Percentiles rank a stretch among this genome's conserved stretches.
Evolutionary conservation across 2,113 vertebrate species (phyloP).

Genomic region (Otolemur garnettii): DNA sequence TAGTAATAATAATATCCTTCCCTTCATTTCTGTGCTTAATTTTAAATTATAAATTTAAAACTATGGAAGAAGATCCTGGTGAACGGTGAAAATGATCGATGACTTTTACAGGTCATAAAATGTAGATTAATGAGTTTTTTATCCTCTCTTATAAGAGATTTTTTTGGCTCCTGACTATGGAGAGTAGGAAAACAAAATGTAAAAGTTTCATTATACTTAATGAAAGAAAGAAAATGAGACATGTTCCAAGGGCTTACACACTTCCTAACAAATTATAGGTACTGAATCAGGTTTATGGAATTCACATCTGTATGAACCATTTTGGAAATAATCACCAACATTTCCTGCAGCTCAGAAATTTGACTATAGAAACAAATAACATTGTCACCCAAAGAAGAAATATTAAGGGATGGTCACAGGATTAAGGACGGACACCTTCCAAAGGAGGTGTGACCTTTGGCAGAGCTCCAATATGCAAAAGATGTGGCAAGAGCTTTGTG

Average conservation of each 20-base stretch:
- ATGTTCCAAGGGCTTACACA: background rate
- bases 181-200: background rate
- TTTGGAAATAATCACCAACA: slow-evolving; percentile 16
- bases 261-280: background rate
- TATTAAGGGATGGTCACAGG: background rate
- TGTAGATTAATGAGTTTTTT: background rate
- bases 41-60: background rate
- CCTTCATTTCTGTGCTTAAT: background rate
- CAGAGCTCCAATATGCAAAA: background rate
- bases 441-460: background rate
- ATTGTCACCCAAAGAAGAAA: background rate
- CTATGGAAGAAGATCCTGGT: background rate
- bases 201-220: background rate
- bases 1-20: background rate
- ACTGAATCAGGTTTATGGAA: background rate
- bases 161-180: background rate
- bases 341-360: background rate
- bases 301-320: background rate
- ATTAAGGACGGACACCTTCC: background rate
- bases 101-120: background rate
- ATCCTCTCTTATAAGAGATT: background rate
- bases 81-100: background rate
- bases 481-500: background rate
- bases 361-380: background rate
- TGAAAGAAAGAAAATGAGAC: background rate